Base-by-base conservation (phyloP, 2,797 vertebrate species). In the Remorina albescens region DNA sequence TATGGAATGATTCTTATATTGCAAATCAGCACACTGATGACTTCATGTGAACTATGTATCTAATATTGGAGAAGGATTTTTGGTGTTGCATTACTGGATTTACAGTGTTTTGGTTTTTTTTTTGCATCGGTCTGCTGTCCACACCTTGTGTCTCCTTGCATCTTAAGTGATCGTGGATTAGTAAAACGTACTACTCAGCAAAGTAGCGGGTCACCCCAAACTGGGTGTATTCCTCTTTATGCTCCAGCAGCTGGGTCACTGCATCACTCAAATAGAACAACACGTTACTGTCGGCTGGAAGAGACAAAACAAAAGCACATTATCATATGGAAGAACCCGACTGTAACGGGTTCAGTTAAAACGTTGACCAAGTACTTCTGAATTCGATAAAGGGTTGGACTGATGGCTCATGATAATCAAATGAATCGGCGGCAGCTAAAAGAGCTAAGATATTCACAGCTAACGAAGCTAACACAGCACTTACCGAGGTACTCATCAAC, bases 231-330 rank as follows among this genome's bases (percentile, higher is more conserved):
- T 99, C 98, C 66, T 98, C 97, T 84, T 95, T 97, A 85, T 98
- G 97, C 68, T 98, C 97, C 83, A 99, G 85, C 71, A 95, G 88
- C 88, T 95, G 95, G 58, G 94, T 95, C 85, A 99, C 95, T 25
- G 97, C 96, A 86, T 99, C 98, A 68, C 96, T 97, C 90, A 99
- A 93, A 83, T 99, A 99, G 1, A 96, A 97, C 67, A 97, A 89
- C 79, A 98, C 96, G 73, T 95, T 94, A 66, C 93, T 96, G 88
- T 97, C 96, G 74, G 95, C 98, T 99, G 89, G 21, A 87, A 84
- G 76, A 65, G 57, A 49, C 30, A 67, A n/a, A 5, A 44, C 8
- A 54, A 19, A 64, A 9, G 25, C 5, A 68, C 36, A 61, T 25
- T 21, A 47, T 19, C 41, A 44, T 16, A 44, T 18, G 8, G 16